phyloP scores from a whole-genome alignment of 2,113 vertebrate genomes.

The Oophaga pumilio region DNA sequence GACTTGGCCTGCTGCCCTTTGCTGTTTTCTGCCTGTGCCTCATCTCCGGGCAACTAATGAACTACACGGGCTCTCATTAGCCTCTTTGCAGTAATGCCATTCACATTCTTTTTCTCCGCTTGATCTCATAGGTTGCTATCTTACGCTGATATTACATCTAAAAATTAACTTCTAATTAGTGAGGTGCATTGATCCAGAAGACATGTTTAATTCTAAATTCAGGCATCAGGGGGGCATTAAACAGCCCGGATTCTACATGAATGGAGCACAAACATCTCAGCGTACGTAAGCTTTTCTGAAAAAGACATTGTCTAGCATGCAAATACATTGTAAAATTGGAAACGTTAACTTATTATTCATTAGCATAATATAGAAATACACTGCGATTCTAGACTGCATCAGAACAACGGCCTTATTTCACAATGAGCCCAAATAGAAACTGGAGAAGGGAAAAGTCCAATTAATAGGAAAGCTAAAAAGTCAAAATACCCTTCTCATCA shows the following conservation, averaged over 20 bases:
- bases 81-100: conserved; percentile 14
- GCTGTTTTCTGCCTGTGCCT: background rate
- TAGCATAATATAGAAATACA: background rate
- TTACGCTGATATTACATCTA: conserved; percentile 22
- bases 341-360: background rate
- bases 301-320: background rate
- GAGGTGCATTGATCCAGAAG: conserved; percentile 24
- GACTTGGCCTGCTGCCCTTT: conserved; percentile 28
- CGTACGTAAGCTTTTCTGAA: background rate
- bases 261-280: background rate
- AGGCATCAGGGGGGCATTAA: background rate
- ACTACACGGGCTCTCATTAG: conserved; percentile 42
- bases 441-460: background rate
- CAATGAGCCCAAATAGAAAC: background rate
- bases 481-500: background rate
- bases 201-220: conserved; percentile 5
- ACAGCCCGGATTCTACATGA: background rate
- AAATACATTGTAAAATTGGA: background rate
- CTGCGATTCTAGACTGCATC: background rate
- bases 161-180: conserved; percentile 38
- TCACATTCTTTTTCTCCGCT: background rate
- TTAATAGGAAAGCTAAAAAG: background rate
- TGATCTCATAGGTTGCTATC: conserved; percentile 29
- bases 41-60: conserved; percentile 29
- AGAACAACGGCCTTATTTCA: background rate